Conservation (phyloP, 2,888 invertebrate species). For the Drosophila borealis region DNA sequence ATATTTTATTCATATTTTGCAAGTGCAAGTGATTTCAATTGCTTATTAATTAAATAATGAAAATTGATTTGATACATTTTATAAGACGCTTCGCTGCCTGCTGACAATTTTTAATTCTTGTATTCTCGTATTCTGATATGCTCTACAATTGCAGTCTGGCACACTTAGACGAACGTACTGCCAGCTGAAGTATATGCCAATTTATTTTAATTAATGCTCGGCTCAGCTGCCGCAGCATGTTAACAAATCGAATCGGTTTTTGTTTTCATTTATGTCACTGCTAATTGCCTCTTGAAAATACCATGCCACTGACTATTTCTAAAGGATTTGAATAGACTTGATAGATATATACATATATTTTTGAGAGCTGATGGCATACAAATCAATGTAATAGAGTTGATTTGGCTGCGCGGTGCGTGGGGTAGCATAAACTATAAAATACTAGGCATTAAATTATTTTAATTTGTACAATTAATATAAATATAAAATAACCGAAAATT, state of each 20-base stretch:
- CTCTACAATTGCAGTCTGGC: background rate
- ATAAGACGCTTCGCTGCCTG: conserved; percentile 3
- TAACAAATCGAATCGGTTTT: conserved; percentile 32
- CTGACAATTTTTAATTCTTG: background rate
- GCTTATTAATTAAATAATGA: conserved; percentile 22
- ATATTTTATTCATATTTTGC: background rate
- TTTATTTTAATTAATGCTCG: conserved; percentile 74
- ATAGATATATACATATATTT: conserved; percentile 22
- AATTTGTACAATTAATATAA: too few relatives aligned
- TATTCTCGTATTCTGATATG: too few relatives aligned
- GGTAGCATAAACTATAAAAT: background rate
- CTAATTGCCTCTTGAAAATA: conserved; percentile 69
- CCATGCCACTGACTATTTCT: conserved; percentile 23
- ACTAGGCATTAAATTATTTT: background rate
- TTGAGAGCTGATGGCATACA: conserved; percentile 21
- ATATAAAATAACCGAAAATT: background rate
- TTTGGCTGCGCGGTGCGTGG: background rate
- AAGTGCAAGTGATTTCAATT: conserved; percentile 12
- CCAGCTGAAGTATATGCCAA: conserved; percentile 46
- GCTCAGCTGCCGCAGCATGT: conserved; percentile 19
- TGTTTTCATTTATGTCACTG: conserved; percentile 44
- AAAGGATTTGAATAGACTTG: conserved; percentile 30
- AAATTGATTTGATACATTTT: conserved; percentile 1
- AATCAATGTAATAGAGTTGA: conserved; percentile 18
- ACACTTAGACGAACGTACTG: conserved; percentile 12